Conservation (phyloP, 2,888 invertebrate genomes). For the Onchidella celtica region DNA sequence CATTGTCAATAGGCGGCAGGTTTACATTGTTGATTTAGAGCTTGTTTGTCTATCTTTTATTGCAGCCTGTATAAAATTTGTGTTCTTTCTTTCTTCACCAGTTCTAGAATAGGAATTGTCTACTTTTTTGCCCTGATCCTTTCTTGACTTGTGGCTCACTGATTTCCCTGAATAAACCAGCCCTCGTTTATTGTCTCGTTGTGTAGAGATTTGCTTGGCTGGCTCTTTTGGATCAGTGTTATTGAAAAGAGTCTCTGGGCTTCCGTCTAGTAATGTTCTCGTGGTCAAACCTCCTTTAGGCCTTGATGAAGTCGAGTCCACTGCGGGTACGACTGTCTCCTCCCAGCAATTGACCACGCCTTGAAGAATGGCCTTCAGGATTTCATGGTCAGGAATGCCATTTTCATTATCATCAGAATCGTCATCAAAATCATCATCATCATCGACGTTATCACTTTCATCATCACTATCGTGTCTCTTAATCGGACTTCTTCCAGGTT, state of each 20-base stretch:
- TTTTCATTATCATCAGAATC: neutral
- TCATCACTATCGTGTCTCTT: neutral
- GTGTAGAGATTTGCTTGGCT: too few species aligned
- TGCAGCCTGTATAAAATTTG: neutral
- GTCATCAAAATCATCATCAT: neutral
- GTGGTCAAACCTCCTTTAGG: too few species aligned
- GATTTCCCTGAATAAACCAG: too few species aligned
- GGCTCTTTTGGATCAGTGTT: too few species aligned
- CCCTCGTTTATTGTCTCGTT: too few species aligned
- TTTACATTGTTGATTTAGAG: neutral
- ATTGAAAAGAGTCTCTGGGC: too few species aligned
- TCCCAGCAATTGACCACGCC: conserved; percentile 12
- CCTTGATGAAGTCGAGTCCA: neutral
- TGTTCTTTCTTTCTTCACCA: neutral
- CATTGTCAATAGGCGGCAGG: neutral
- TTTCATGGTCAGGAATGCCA: neutral
- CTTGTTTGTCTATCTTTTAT: neutral
- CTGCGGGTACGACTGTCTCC: neutral
- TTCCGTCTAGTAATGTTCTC: too few species aligned
- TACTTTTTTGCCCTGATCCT: too few species aligned
- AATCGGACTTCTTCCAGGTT: neutral
- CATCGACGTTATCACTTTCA: neutral
- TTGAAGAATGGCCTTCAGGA: conserved; percentile 4
- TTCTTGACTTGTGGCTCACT: too few species aligned
- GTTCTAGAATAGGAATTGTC: too few species aligned